Base-by-base conservation (phyloP, 2,113 vertebrate species). In the Pungitius pungitius region DNA sequence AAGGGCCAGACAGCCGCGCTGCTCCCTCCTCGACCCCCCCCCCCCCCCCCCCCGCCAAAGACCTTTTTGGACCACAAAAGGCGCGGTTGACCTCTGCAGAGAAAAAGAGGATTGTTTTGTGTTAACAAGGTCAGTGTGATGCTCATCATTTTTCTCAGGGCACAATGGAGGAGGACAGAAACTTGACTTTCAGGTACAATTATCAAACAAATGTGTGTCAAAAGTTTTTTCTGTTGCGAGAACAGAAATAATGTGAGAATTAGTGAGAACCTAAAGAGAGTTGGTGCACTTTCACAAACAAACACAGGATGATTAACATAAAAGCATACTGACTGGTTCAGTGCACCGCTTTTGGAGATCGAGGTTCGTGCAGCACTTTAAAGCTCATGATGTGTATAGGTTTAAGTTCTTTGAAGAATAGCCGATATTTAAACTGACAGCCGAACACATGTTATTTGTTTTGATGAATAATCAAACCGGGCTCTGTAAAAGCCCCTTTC, bases 121-220 rank as follows among this genome's bases (percentile, higher is more conserved):
- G 83, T 76, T 88, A 86, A 89, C 75, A 83, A 82, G 88, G 82
- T 80, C 77, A 78, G 64, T 33, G 20, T 30, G 68, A 52, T 17
- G 51, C 55, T 45, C 30, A 33, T 85, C 49, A 47, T 85, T 85
- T 87, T 75, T 69, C 63, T 71, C 40, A 33, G 6, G 59, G 24
- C 47, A 59, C 66, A 64, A 59, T 8, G 56, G 62, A 35, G 22
- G 6, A 52, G 5, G 6, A 55, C 9, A 52, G 70, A 47, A 57
- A 60, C 33, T 51, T 61, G 17, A 15, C 47, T 40, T 35, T 54
- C 59, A 7, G 6, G 37, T 61, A 57, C 14, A 49, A n/a, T 62
- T 64, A 7, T 24, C n/a, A 58, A 57, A 61, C 10, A 33, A n/a
- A 9, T 13, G 22, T 22, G 22, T 62, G 49, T 37, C 27, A 61